Conservation (phyloP, 2,888 invertebrate genomes). For the Macaria liturata region DNA sequence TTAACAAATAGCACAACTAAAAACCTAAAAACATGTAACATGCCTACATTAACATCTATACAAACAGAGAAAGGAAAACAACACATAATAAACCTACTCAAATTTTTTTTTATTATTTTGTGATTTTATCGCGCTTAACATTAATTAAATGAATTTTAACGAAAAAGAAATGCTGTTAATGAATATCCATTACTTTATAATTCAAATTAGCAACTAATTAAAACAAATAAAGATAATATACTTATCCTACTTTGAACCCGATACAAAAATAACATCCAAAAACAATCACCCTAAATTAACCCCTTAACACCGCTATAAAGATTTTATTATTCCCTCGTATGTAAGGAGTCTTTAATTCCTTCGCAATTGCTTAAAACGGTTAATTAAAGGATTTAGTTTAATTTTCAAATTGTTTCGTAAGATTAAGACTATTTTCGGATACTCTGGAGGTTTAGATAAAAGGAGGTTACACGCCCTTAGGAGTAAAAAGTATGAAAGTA, state of each 20-base stretch:
- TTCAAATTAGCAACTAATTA: background rate
- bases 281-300: background rate
- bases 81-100: too few relatives aligned
- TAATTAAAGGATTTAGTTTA: conserved; percentile 2
- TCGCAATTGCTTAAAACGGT: background rate
- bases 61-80: too few relatives aligned
- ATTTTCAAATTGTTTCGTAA: background rate
- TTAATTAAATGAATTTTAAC: too few relatives aligned
- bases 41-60: too few relatives aligned
- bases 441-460: background rate
- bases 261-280: background rate
- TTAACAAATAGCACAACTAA: too few relatives aligned
- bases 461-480: too few relatives aligned
- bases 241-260: background rate
- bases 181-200: too few relatives aligned
- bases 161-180: too few relatives aligned
- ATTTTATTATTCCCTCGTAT: background rate
- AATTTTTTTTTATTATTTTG: too few relatives aligned
- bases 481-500: too few relatives aligned
- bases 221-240: background rate
- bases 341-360: background rate
- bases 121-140: too few relatives aligned
- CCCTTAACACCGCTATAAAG: background rate
- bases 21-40: too few relatives aligned
- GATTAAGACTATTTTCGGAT: background rate